Evolutionary conservation across 2,888 invertebrate genomes (phyloP), one percentile per base, ranked within the genome.

Genomic region (Plusia festucae): DNA sequence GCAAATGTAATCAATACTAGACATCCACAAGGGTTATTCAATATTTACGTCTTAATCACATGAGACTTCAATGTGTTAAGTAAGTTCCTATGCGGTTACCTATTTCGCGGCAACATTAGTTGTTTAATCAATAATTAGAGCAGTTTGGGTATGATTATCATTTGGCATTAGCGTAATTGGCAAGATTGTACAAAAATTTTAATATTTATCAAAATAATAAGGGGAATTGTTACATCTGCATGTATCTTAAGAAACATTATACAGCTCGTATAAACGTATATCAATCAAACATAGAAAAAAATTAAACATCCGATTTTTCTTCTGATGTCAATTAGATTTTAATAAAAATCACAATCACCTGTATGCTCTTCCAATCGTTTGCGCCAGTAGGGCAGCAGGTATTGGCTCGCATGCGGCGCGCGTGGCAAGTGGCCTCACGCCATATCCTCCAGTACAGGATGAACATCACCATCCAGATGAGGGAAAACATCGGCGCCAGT

Each of bases 361-460:
- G 97, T 73, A 97, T 96, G 73, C 97, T 97, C 92, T 97, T 97
- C 95, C 97, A 97, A 86, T 97, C 97, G 68, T 96, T 96, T 68
- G 95, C 94, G 16, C 95, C 95, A 9, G 95, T 89, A 22, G 95
- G 95, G 77, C 95, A 95, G 85, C 96, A 96, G 53, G 95, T 95
- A 81, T 96, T 95, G 69, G 96, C 96, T 51, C 97, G 95, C 89
- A 97, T 93, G 69, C 97, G 95, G 76, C 96, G 96, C 20, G 96
- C 96, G 87, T 98, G 97, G 79, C 96, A 96, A 5, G 96, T 95
- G 0, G 98, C 97, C 88, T 97, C 97, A 34, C 96, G 95, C 96
- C 97, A 97, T 83, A 98, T 98, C 81, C 97, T 95, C 95, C 96
- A 96, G 90, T 98, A 98, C 65, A 98, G 93, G 55, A 97, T 88